Percentiles rank a stretch among this genome's conserved stretches.
Evolutionary conservation across 64 coral and sea anemone genomes (phyloP).

Genomic region (Acropora yongei): DNA sequence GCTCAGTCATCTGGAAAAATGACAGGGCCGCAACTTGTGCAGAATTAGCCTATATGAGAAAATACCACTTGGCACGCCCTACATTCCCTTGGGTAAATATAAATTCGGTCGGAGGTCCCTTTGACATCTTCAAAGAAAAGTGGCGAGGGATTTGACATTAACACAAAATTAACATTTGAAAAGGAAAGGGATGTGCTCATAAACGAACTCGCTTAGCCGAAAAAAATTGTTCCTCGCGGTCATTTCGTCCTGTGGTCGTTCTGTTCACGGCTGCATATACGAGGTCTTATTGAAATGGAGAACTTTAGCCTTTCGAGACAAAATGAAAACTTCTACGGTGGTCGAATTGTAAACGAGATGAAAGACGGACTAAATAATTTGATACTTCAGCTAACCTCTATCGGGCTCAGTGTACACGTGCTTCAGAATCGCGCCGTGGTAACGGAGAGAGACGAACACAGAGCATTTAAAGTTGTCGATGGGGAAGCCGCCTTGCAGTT

Average conservation of each 20-base stretch:
- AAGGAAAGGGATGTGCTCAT: background rate
- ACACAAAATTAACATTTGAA: too few relatives aligned
- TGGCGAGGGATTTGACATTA: background rate
- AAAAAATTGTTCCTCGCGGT: background rate
- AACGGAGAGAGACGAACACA: slow-evolving; percentile 36
- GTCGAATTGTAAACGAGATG: slow-evolving; percentile 30
- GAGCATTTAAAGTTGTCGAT: slow-evolving; percentile 72
- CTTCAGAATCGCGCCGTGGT: slow-evolving; percentile 90
- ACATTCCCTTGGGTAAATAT: background rate
- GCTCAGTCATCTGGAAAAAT: too few relatives aligned
- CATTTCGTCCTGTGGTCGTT: background rate
- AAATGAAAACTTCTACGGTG: background rate
- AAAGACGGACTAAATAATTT: slow-evolving; percentile 73
- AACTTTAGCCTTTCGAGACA: background rate
- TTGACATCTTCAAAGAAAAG: background rate
- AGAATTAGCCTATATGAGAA: background rate
- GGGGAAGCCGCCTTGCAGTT: slow-evolving; percentile 90
- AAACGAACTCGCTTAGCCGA: background rate
- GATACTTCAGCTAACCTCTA: slow-evolving; percentile 68
- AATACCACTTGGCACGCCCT: background rate
- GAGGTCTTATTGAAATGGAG: background rate
- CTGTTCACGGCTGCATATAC: background rate
- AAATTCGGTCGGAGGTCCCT: background rate
- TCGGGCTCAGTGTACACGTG: slow-evolving; percentile 89
- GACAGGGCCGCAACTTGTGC: background rate